phyloP scores from a whole-genome alignment of 2,113 vertebrate species.

The Steatornis caripensis region DNA sequence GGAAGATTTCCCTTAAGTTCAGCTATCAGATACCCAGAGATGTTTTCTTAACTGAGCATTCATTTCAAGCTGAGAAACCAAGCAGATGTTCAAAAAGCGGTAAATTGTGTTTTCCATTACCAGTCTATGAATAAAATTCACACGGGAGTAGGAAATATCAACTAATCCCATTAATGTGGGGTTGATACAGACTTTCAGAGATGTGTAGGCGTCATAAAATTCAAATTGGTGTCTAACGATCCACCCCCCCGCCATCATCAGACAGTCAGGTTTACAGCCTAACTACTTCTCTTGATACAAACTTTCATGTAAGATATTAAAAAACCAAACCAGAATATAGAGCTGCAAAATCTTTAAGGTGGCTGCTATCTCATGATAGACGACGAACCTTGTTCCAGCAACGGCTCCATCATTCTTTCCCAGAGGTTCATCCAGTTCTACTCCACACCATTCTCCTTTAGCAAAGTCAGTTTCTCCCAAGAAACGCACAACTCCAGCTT shows the following conservation, averaged over 20 bases:
- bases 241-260: background rate
- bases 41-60: background rate
- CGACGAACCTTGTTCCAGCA: constrained; percentile 90
- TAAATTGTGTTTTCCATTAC: background rate
- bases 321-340: background rate
- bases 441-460: constrained; percentile 98
- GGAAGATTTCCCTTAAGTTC: background rate
- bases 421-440: constrained; percentile 94
- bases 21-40: background rate
- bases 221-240: background rate
- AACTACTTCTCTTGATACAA: background rate
- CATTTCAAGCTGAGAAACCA: background rate
- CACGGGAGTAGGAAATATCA: background rate
- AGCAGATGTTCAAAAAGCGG: background rate
- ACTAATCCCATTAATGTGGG: background rate
- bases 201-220: background rate
- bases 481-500: constrained; percentile 95
- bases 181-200: background rate
- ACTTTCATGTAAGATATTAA: background rate
- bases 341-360: background rate
- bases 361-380: background rate
- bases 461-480: constrained; percentile 97
- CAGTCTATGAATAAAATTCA: background rate
- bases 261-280: background rate
- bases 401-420: constrained; percentile 98